phyloP scores from a whole-genome alignment of 2,888 invertebrate genomes.

The Aleiodes alternator region DNA sequence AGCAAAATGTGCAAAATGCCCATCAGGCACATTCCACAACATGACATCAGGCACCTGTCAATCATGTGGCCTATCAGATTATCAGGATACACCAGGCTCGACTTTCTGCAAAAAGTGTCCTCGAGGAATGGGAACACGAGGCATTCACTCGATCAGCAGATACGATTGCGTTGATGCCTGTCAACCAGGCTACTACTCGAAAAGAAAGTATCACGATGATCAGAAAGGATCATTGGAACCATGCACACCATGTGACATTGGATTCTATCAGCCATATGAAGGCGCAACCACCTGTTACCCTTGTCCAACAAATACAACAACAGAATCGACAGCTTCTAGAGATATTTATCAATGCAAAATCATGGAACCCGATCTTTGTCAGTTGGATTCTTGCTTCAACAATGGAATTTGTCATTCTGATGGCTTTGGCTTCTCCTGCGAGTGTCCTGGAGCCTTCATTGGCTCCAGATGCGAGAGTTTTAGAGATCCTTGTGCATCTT shows the following conservation, averaged over 20 bases:
- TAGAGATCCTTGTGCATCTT: slow-evolving; percentile 76
- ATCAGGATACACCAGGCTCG: slow-evolving; percentile 78
- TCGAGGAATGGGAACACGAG: slow-evolving; percentile 78
- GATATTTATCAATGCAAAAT: slow-evolving; percentile 60
- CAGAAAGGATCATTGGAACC: slow-evolving; percentile 60
- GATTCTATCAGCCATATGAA: slow-evolving; percentile 79
- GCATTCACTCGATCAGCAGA: slow-evolving; percentile 74
- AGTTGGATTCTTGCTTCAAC: slow-evolving; percentile 75
- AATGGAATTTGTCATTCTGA: slow-evolving; percentile 73
- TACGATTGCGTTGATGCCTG: slow-evolving; percentile 79
- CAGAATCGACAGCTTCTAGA: slow-evolving; percentile 72
- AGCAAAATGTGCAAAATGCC: slow-evolving; percentile 80
- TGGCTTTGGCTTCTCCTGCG: slow-evolving; percentile 73
- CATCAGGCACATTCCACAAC: slow-evolving; percentile 81
- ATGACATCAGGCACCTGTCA: slow-evolving; percentile 77
- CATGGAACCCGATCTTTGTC: slow-evolving; percentile 76
- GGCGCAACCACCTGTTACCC: slow-evolving; percentile 78
- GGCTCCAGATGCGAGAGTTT: slow-evolving; percentile 78
- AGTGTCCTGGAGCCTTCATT: slow-evolving; percentile 76
- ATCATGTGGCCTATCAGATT: slow-evolving; percentile 79
- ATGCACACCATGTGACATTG: slow-evolving; percentile 70
- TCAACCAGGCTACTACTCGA: slow-evolving; percentile 76
- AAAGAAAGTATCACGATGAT: slow-evolving; percentile 70
- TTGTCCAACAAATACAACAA: slow-evolving; percentile 78
- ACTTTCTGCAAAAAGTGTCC: slow-evolving; percentile 79